Conservation (phyloP, 2,888 invertebrate genomes). For the Drosophila robusta region DNA sequence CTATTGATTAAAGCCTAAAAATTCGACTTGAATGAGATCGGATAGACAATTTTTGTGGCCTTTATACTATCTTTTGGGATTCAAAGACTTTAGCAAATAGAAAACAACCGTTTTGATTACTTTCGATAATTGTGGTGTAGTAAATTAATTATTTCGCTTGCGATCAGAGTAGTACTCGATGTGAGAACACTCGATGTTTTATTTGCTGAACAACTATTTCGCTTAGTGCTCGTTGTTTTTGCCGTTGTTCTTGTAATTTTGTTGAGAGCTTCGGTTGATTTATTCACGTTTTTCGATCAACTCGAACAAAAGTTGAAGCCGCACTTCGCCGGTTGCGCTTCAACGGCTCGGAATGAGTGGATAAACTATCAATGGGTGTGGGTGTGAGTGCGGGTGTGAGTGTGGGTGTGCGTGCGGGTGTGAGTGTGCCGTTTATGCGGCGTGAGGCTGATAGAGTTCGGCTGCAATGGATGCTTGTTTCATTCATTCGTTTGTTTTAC, state of each 20-base stretch:
- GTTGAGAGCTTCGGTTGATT: constrained; percentile 36
- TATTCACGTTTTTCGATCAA: constrained; percentile 58
- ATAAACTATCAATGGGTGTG: constrained; percentile 50
- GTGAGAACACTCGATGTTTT: constrained; percentile 8
- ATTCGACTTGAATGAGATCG: too few relatives aligned
- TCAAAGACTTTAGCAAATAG: too few relatives aligned
- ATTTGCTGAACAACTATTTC: constrained; percentile 2
- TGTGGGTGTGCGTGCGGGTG: constrained; percentile 4
- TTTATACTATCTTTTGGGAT: too few relatives aligned
- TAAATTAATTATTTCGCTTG: background rate
- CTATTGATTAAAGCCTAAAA: too few relatives aligned
- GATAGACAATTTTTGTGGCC: too few relatives aligned
- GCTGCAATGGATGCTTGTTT: constrained; percentile 15
- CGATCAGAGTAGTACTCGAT: background rate
- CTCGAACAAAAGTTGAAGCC: constrained; percentile 71
- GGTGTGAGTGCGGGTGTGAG: background rate
- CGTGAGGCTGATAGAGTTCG: background rate
- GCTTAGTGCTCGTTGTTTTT: constrained; percentile 13
- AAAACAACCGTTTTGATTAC: too few relatives aligned
- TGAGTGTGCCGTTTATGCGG: constrained; percentile 10
- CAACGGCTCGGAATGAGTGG: constrained; percentile 67
- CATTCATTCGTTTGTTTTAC: constrained; percentile 28
- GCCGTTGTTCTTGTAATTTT: constrained; percentile 17
- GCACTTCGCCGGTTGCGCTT: constrained; percentile 66
- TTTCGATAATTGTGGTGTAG: background rate